Evolutionary conservation across 2,113 vertebrate genomes (phyloP), one percentile per base, ranked within the genome.

Genomic region (Porphyrio hochstetteri): DNA sequence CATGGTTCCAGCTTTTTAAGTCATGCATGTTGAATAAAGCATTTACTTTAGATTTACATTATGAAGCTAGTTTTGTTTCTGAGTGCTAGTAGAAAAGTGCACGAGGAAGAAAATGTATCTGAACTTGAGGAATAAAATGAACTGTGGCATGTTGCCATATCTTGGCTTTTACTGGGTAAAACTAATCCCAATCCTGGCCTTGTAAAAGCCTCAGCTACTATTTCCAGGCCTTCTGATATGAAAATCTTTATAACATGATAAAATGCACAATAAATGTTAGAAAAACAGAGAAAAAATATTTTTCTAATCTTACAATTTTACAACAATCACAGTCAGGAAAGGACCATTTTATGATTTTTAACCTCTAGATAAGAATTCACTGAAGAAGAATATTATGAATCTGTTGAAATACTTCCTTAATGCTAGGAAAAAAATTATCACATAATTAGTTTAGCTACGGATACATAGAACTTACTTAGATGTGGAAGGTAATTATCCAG

Each of bases 1-100:
- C n/a, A 29, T 8, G 13, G 6, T 50, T 16, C 27, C 56, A 52
- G 9, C 3, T 74, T 77, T 93, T 80, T 42, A 50, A 95, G 27
- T 74, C 4, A 1, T 27, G 7, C 1, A 0, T 46, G 8, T 55
- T 70, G 29, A 7, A 24, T 38, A 87, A 88, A 75, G 5, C 1
- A 18, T 74, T 81, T 18, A 33, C 81, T 94, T 88, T 78, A 35
- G 7, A 15, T 29, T 80, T 80, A 23, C 25, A 24, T 24, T 71
- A 15, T 53, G 14, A 89, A 71, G 44, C 1, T 21, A 25, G 1
- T 27, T 74, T 55, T 70, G 7, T n/a, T 75, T 89, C 20, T 63
- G 50, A 60, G 29, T 67, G 11, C 27, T 64, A 48, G 15, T 3
- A 2, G n/a, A 36, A 25, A 67, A 68, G 16, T 15, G 29, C 12